Conservation (phyloP, 92 coral and sea anemone species). For the Chrysogorgia sp. region DNA sequence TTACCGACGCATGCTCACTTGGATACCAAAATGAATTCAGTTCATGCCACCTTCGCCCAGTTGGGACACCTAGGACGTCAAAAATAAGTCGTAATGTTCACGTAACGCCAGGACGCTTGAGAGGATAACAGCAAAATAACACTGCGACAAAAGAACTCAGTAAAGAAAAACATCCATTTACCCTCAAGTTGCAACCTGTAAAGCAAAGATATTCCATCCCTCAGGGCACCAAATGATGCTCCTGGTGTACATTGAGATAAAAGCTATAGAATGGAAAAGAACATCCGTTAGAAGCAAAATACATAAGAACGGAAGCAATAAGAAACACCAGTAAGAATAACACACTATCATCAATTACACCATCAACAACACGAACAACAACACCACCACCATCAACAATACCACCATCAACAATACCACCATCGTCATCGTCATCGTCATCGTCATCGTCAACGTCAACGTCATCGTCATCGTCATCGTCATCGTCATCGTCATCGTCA, state of each 20-base stretch:
- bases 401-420: background rate
- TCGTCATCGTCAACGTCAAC: background rate
- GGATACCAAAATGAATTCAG: background rate
- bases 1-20: background rate
- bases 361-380: background rate
- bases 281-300: background rate
- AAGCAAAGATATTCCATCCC: slow-evolving; percentile 67
- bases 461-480: background rate
- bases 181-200: slow-evolving; percentile 74
- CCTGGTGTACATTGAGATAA: slow-evolving; percentile 41
- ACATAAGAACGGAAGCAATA: background rate
- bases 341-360: background rate
- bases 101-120: too few species aligned
- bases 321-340: background rate
- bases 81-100: too few species aligned
- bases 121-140: background rate
- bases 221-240: slow-evolving; percentile 37
- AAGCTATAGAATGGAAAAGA: slow-evolving; percentile 40
- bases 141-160: background rate
- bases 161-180: background rate
- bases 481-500: background rate
- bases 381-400: background rate
- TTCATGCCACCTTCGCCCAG: background rate
- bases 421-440: background rate
- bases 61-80: background rate